Conservation (phyloP, 2,113 vertebrate genomes). For the Pandion haliaetus region DNA sequence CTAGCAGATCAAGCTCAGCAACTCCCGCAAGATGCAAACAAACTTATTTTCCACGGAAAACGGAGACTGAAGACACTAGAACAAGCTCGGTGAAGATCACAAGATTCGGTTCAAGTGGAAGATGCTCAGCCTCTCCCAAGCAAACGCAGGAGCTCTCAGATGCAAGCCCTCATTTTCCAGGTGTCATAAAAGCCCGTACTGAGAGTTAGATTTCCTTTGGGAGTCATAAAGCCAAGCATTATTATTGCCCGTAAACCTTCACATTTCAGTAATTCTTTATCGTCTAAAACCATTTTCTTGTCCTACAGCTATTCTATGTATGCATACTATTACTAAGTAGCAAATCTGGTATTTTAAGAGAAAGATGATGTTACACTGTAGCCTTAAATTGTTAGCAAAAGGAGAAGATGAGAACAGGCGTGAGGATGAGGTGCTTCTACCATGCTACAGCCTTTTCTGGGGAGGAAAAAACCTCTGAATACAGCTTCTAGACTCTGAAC, state of each 20-base stretch:
- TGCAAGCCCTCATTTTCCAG: background rate
- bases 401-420: background rate
- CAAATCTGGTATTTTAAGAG: background rate
- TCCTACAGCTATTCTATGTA: background rate
- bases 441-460: background rate
- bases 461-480: background rate
- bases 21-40: background rate
- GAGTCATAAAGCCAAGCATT: background rate
- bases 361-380: background rate
- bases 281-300: background rate
- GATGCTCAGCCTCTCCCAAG: background rate
- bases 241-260: background rate
- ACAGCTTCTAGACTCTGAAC: background rate
- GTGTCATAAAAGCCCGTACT: background rate
- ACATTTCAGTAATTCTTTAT: background rate
- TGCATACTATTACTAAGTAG: background rate
- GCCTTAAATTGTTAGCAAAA: background rate
- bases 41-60: background rate
- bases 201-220: background rate
- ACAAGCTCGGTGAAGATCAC: background rate
- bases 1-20: background rate
- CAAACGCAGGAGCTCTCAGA: background rate
- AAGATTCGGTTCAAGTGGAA: background rate
- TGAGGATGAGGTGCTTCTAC: background rate
- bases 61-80: background rate